Base-by-base conservation (phyloP, 2,113 vertebrate genomes). In the Anoplopoma fimbria region DNA sequence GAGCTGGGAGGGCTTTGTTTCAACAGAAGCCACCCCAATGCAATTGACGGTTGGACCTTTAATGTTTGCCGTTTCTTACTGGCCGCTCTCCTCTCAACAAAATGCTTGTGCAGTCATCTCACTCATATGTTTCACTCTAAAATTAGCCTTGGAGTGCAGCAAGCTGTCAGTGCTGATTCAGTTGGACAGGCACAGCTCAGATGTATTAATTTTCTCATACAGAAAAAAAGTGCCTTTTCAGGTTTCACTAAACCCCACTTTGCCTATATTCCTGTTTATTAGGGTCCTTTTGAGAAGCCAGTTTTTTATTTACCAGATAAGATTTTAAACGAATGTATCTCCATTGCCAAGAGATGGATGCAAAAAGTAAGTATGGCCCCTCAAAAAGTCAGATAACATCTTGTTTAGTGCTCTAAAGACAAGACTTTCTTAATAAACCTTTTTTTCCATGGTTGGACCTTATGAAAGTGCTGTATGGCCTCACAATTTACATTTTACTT, bases 401-500 rank as follows among this genome's bases (percentile, higher is more conserved):
- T 73, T 83, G 87, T 89, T 90, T 67, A 87, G 57, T 40, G 12
- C 81, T 81, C 75, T 31, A n/a, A 69, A 81, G 62, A 76, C 68
- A 64, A 75, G 71, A 77, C 82, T 88, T 85, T 81, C 82, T 86
- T 29, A 57, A 57, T 57, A 58, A 58, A 91, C 90, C 77, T 82
- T 83, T 88, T 76, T 79, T 84, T 88, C 83, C 79, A 70, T 69
- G 65, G 85, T 76, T 49, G 71, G 76, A 85, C 89, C 89, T 81
- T 77, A 87, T 89, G 72, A 88, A 89, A 86, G 78, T 63, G 79
- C 79, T 7, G n/a, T 74, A 77, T 71, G 81, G 82, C 73, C 25
- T 70, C 77, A 64, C 81, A 69, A 82, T 92, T 89, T 91, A 88
- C 84, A 92, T 92, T 90, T 93, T 81, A 91, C 82, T 88, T 81